Conservation (phyloP, 2,797 vertebrate species). For the Okamejei kenojei region DNA sequence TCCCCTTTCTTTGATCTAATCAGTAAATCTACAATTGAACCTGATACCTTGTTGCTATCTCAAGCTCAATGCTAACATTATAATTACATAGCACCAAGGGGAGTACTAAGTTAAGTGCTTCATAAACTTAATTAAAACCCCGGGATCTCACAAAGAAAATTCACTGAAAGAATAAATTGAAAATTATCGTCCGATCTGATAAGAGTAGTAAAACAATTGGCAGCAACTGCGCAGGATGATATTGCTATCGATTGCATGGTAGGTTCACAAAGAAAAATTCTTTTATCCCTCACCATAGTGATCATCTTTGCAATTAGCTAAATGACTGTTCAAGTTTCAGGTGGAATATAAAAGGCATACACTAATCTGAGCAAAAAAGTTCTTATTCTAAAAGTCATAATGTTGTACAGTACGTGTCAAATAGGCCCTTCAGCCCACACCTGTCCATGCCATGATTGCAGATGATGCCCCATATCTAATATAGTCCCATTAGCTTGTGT, state of each 20-base stretch:
- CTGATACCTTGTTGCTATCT: background rate
- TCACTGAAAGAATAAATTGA: background rate
- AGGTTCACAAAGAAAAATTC: background rate
- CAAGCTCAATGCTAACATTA: background rate
- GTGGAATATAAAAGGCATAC: background rate
- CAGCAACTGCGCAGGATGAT: background rate
- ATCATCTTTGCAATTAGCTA: background rate
- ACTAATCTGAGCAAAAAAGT: background rate
- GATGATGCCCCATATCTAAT: too few species aligned
- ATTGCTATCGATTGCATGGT: background rate
- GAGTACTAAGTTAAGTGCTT: background rate
- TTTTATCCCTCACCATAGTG: background rate
- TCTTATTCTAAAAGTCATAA: background rate
- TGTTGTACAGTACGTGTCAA: too few species aligned
- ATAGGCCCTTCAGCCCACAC: too few species aligned
- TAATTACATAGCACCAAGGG: background rate
- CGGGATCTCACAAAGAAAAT: background rate
- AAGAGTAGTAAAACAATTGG: background rate
- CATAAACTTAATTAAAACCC: background rate
- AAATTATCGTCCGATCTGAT: background rate
- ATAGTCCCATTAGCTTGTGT: too few species aligned
- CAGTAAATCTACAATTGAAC: background rate
- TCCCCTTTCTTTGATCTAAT: background rate
- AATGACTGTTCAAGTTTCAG: background rate
- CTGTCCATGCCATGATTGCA: too few species aligned